Base-by-base conservation (phyloP, 2,888 invertebrate genomes). In the Labia minor region DNA sequence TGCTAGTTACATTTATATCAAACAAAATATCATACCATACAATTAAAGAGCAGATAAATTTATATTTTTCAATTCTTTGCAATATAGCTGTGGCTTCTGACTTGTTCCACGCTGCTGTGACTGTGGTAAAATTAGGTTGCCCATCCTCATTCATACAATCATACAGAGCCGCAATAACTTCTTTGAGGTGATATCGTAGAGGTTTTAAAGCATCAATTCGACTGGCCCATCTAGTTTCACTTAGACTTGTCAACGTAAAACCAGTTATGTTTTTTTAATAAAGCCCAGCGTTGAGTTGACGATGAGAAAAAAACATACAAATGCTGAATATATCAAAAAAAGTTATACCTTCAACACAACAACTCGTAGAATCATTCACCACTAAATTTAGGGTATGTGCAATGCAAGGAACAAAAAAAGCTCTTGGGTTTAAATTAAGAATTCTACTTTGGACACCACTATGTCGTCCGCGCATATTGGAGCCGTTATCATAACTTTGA, bases 151-250 rank as follows among this genome's bases (percentile, higher is more conserved):
- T 21, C 49, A 61, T 65, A 6, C 10, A 33, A 61, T 49, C 19
- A 21, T 14, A 16, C 4, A 66, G 20, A 49, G 6, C 3, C 49
- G 2, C 61, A 26, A 33, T 65, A 18, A 67, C 64, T 20, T 69
- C 65, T 1, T 16, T 21, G 21, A 62, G 68, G 63, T 67, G 69
- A 65, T 70, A 70, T 62, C 70, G 64, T 21, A 72, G 65, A 63
- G 69, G 66, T 68, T 68, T 19, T 16, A 71, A 37, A 37, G 64
- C 37, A 64, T 64, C 67, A 10, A 68, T 37, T 63, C 70, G 37
- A 21, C 67, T 63, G 67, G 71, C 71, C 70, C 71, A 71, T 37
- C 70, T 20, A 37, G 71, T 70, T 26, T 70, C 68, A 67, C 70
- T 69, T 62, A 70, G 70, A 63, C 69, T 19, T 63, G 70, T 70